phyloP scores from a whole-genome alignment of 2,888 invertebrate genomes.

The Lomographa bimaculata region DNA sequence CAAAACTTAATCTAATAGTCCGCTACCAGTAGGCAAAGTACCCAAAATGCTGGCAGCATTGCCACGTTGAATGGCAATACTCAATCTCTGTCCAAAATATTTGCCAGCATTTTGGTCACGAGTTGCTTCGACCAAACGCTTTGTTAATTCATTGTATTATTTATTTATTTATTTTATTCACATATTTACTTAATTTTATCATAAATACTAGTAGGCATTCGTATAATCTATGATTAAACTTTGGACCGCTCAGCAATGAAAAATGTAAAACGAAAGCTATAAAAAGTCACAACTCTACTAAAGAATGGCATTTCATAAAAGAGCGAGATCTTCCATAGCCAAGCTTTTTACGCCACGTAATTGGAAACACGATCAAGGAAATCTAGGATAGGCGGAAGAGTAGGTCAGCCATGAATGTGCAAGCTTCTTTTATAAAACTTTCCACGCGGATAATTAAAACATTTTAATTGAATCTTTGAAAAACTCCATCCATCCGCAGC shows the following conservation, averaged over 20 bases:
- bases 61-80: too few relatives aligned
- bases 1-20: too few relatives aligned
- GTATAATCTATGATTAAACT: not conserved
- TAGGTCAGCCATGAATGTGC: constrained; percentile 26
- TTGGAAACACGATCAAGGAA: constrained; percentile 25
- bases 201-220: too few relatives aligned
- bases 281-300: constrained; percentile 10
- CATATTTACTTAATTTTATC: too few relatives aligned
- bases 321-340: constrained; percentile 2
- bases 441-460: constrained; percentile 29
- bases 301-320: constrained; percentile 19
- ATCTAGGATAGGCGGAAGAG: constrained; percentile 18
- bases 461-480: constrained; percentile 31
- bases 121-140: too few relatives aligned
- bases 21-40: too few relatives aligned
- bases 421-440: constrained; percentile 22
- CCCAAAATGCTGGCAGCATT: too few relatives aligned
- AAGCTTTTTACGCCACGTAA: constrained; percentile 20
- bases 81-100: too few relatives aligned
- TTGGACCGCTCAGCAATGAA: constrained; percentile 5
- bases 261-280: constrained; percentile 5
- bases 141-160: too few relatives aligned
- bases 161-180: not conserved
- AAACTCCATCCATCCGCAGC: constrained; percentile 20
- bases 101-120: too few relatives aligned